phyloP scores from a whole-genome alignment of 2,797 vertebrate species.

The Echiichthys vipera region DNA sequence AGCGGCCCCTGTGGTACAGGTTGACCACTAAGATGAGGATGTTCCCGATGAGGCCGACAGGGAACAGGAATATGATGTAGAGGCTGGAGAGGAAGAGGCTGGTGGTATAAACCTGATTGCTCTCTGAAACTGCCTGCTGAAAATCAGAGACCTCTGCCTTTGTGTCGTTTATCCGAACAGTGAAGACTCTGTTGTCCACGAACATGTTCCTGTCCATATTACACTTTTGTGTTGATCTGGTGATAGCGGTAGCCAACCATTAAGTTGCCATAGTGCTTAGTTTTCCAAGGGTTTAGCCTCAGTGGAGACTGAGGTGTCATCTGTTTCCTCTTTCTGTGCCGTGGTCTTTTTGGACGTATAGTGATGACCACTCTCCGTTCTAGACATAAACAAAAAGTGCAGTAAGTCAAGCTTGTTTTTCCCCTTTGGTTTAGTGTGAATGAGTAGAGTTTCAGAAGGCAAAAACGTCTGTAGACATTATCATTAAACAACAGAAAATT shows the following conservation, averaged over 20 bases:
- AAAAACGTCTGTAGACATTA: background rate
- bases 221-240: constrained; percentile 10
- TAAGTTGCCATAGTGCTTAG: constrained; percentile 16
- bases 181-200: constrained; percentile 44
- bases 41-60: constrained; percentile 91
- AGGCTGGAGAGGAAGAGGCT: constrained; percentile 89
- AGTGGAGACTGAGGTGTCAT: constrained; percentile 9
- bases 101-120: constrained; percentile 81
- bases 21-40: constrained; percentile 92
- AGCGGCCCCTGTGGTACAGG: constrained; percentile 85
- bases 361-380: constrained; percentile 1
- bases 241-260: background rate
- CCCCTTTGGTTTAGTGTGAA: background rate
- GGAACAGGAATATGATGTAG: constrained; percentile 91
- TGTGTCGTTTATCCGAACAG: constrained; percentile 71
- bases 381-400: constrained; percentile 12
- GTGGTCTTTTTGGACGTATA: background rate
- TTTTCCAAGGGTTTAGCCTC: background rate
- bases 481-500: background rate
- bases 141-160: constrained; percentile 11
- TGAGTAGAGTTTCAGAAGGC: background rate
- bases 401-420: constrained; percentile 9
- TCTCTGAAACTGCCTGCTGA: constrained; percentile 40
- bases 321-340: background rate
- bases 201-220: constrained; percentile 74